Evolutionary conservation across 2,888 invertebrate species (phyloP).

Genomic region (Campoletis raptor): DNA sequence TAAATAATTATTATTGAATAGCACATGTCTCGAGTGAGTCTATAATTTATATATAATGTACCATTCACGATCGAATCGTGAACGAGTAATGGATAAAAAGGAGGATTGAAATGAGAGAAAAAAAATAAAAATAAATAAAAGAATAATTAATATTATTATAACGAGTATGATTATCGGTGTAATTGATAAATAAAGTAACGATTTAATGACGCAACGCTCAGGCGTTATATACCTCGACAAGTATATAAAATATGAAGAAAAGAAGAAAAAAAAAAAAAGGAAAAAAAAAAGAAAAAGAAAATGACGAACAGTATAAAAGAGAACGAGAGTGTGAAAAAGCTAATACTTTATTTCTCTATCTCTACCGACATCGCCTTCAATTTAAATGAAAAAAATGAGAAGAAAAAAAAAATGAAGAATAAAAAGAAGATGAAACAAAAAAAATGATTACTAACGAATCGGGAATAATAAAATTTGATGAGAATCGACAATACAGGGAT

Average conservation of each 20-base stretch:
- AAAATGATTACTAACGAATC: slow-evolving; percentile 70
- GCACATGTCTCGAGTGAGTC: slow-evolving; percentile 65
- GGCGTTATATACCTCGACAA: slow-evolving; percentile 26
- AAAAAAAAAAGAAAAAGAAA: slow-evolving; percentile 20
- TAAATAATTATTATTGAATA: slow-evolving; percentile 56
- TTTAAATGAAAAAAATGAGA: slow-evolving; percentile 78
- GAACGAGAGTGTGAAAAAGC: slow-evolving; percentile 56
- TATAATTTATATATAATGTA: slow-evolving; percentile 55
- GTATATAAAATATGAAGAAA: slow-evolving; percentile 43
- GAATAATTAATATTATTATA: slow-evolving; percentile 48
- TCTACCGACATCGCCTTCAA: slow-evolving; percentile 84
- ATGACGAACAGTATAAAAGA: slow-evolving; percentile 32
- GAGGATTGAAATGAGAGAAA: slow-evolving; percentile 12
- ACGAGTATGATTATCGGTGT: slow-evolving; percentile 45
- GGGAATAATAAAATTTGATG: slow-evolving; percentile 73
- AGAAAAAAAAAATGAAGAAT: slow-evolving; percentile 57
- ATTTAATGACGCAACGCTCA: slow-evolving; percentile 52
- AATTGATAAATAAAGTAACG: slow-evolving; percentile 55
- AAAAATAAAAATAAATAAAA: slow-evolving; percentile 20
- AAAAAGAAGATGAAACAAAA: slow-evolving; percentile 49
- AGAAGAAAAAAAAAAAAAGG: slow-evolving; percentile 34
- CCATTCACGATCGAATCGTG: slow-evolving; percentile 49
- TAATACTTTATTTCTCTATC: slow-evolving; percentile 82
- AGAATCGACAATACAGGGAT: slow-evolving; percentile 85
- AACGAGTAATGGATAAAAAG: slow-evolving; percentile 41